phyloP scores from a whole-genome alignment of 2,113 vertebrate genomes.

The Python bivittatus region DNA sequence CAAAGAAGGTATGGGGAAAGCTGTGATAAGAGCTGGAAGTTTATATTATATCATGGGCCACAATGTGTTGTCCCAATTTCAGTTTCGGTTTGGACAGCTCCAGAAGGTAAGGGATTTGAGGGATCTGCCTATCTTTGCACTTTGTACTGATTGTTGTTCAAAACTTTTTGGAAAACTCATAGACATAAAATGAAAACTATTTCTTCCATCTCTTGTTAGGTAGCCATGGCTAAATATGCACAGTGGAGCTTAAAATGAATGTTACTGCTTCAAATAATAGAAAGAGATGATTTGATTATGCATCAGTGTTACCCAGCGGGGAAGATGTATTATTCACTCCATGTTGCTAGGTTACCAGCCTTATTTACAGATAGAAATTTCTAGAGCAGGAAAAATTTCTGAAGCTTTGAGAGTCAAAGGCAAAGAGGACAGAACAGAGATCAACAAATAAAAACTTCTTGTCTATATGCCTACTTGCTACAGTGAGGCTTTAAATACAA shows the following conservation, averaged over 20 bases:
- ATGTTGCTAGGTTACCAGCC: constrained; percentile 70
- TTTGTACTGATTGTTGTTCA: neutral
- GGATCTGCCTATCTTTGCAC: neutral
- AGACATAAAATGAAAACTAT: neutral
- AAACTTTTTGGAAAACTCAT: neutral
- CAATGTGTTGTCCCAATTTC: neutral
- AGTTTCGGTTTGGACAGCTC: neutral
- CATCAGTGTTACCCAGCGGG: constrained; percentile 52
- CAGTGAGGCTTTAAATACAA: neutral
- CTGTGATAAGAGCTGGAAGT: neutral
- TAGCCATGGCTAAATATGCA: constrained; percentile 7
- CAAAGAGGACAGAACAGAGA: neutral
- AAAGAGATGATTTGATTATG: constrained; percentile 60
- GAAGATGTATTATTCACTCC: constrained; percentile 60
- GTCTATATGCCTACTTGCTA: constrained; percentile 11
- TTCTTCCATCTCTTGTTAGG: neutral
- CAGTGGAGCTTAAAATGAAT: neutral
- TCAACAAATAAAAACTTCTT: constrained; percentile 46
- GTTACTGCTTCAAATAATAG: constrained; percentile 44
- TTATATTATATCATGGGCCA: neutral
- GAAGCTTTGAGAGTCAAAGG: constrained; percentile 52
- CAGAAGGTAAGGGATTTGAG: neutral
- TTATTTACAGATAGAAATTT: constrained; percentile 71
- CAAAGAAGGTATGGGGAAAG: neutral
- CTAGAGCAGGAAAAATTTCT: constrained; percentile 46